Conservation (phyloP, 2,113 vertebrate genomes). For the Glareola pratincola region DNA sequence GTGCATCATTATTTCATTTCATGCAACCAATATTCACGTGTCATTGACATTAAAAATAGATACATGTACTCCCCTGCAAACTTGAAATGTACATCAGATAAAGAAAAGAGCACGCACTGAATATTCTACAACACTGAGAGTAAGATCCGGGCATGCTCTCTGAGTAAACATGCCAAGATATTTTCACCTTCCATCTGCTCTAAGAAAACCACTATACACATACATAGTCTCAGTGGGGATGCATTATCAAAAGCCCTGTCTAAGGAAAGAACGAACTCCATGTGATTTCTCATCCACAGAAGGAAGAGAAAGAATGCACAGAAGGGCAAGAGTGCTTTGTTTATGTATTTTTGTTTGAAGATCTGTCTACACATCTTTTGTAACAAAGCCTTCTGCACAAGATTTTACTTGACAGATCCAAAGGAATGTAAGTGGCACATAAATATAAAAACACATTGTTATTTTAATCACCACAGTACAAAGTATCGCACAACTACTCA, state of each 20-base stretch:
- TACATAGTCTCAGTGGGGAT: neutral
- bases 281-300: neutral
- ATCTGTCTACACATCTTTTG: neutral
- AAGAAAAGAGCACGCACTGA: neutral
- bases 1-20: neutral
- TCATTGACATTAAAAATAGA: neutral
- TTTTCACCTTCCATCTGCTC: neutral
- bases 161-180: neutral
- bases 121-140: neutral
- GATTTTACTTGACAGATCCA: neutral
- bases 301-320: neutral
- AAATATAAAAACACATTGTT: neutral
- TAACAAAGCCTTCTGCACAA: neutral
- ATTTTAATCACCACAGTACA: neutral
- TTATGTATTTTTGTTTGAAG: neutral
- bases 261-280: neutral
- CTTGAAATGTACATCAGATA: neutral
- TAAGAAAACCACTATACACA: neutral
- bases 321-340: neutral
- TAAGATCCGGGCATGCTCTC: neutral
- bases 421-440: neutral
- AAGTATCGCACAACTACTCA: fast-evolving
- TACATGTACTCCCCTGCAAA: neutral
- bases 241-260: neutral
- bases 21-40: neutral